Evolutionary conservation across 1,140 invertebrate genomes (phyloP).

Genomic region (Diprion similis): DNA sequence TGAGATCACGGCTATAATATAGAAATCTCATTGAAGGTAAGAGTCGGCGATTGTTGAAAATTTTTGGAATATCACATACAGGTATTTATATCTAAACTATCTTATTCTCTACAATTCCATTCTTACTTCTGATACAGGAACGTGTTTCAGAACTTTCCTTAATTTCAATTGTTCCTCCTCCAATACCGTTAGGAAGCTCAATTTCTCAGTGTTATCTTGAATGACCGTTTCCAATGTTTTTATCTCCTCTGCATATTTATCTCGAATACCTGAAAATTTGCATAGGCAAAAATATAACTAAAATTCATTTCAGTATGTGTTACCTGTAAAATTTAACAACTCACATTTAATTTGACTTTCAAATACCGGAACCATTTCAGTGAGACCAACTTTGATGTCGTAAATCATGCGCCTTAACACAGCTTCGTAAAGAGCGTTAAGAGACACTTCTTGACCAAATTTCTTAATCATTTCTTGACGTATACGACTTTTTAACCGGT

Average conservation of each 20-base stretch:
- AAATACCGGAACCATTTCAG: constrained; percentile 56
- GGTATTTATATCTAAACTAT: background rate
- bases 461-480: constrained; percentile 63
- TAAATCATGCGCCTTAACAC: constrained; percentile 63
- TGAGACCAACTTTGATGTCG: constrained; percentile 60
- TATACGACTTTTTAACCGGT: constrained; percentile 59
- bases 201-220: constrained; percentile 63
- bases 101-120: constrained; percentile 11
- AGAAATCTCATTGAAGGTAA: constrained; percentile 14
- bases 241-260: constrained; percentile 47
- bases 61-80: background rate
- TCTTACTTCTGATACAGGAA: constrained; percentile 39
- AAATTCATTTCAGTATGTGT: constrained; percentile 33
- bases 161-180: constrained; percentile 64
- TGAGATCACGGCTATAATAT: constrained; percentile 17
- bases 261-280: constrained; percentile 42
- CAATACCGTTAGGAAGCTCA: constrained; percentile 65
- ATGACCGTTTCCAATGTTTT: constrained; percentile 56
- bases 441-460: constrained; percentile 65
- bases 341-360: constrained; percentile 52
- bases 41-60: constrained; percentile 15
- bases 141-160: constrained; percentile 46
- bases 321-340: constrained; percentile 27
- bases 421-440: constrained; percentile 65
- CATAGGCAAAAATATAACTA: constrained; percentile 17